phyloP scores from a whole-genome alignment of 2,797 vertebrate genomes.

The Astyanax mexicanus region DNA sequence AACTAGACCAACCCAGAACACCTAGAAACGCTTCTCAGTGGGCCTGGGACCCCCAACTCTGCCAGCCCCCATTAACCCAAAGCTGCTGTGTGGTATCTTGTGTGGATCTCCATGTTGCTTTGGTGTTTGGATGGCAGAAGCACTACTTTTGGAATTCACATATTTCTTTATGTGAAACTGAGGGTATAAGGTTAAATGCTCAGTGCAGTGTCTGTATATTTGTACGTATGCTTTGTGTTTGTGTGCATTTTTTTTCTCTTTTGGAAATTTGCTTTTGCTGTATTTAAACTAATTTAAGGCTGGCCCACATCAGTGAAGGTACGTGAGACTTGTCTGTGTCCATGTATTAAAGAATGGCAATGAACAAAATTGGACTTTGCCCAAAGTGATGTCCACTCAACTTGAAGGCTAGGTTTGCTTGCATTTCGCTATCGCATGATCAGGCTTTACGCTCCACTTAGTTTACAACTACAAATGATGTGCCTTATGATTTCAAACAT shows the following conservation, averaged over 20 bases:
- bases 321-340: slow-evolving; percentile 11
- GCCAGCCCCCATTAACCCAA: slow-evolving; percentile 2
- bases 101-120: slow-evolving; percentile 19
- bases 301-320: neutral
- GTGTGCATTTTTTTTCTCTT: neutral
- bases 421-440: slow-evolving; percentile 16
- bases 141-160: slow-evolving; percentile 24
- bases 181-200: slow-evolving; percentile 39
- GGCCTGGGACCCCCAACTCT: neutral
- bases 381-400: neutral
- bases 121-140: slow-evolving; percentile 22
- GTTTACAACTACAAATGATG: slow-evolving; percentile 10
- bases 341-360: slow-evolving; percentile 9
- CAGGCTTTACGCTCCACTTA: neutral
- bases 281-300: slow-evolving; percentile 50
- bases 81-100: neutral
- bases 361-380: slow-evolving; percentile 30
- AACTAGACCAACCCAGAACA: slow-evolving; percentile 63
- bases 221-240: slow-evolving; percentile 34
- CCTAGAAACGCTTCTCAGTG: neutral
- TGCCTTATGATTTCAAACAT: slow-evolving; percentile 25
- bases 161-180: slow-evolving; percentile 24
- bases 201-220: slow-evolving; percentile 51
- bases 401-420: neutral
- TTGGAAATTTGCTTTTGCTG: slow-evolving; percentile 9